A percentile compares a stretch with the other conserved stretches of the same genome.
phyloP scores from a whole-genome alignment of 2,888 invertebrate genomes.

The Physocephala rufipes region DNA sequence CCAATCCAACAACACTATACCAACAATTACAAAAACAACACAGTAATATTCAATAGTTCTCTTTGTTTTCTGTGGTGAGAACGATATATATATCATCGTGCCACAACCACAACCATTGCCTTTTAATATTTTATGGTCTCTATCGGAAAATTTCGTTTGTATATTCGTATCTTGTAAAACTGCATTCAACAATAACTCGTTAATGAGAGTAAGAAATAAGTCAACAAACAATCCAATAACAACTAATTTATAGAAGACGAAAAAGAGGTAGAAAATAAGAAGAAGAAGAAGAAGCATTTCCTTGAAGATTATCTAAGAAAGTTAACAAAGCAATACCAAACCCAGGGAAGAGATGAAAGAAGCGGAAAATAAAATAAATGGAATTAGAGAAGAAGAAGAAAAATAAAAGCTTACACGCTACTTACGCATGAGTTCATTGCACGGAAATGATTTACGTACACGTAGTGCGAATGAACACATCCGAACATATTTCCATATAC shows the following conservation, averaged over 20 bases:
- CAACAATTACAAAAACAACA: neutral
- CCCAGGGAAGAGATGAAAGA: neutral
- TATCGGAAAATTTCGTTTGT: too few relatives aligned
- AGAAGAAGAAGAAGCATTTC: neutral
- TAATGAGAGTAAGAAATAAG: too few relatives aligned
- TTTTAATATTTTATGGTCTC: too few relatives aligned
- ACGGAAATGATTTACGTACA: constrained; percentile 62
- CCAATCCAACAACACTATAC: neutral
- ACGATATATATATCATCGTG: too few relatives aligned
- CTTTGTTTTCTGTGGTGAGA: too few relatives aligned
- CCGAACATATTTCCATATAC: neutral
- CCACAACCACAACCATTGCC: too few relatives aligned
- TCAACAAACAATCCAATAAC: neutral
- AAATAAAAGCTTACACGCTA: constrained; percentile 48
- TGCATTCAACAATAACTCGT: constrained; percentile 1
- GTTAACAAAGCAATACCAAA: too few relatives aligned
- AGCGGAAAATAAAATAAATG: neutral
- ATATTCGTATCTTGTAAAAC: too few relatives aligned
- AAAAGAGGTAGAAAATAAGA: neutral
- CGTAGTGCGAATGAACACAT: neutral
- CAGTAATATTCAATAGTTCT: too few relatives aligned
- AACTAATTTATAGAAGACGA: neutral
- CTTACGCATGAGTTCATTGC: constrained; percentile 64
- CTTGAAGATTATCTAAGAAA: neutral
- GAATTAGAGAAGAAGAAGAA: too few relatives aligned